These are phyloP conservation scores for Garra rufa DNA, from an alignment of 2,113 vertebrate species.

Conservation along the genomic window DNA sequence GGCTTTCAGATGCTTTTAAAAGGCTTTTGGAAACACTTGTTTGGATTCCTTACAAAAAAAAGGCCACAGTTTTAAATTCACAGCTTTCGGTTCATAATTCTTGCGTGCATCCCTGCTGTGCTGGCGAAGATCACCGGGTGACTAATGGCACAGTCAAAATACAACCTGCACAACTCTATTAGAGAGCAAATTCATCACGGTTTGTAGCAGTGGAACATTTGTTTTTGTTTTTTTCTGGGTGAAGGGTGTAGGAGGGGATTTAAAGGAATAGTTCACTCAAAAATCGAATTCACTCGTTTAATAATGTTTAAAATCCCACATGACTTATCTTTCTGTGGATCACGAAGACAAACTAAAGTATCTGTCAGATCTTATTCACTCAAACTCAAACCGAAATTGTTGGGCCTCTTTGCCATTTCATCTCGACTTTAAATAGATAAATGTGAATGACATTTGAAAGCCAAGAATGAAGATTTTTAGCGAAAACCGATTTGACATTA, in stretches of 20 bases:
- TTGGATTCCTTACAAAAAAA: slow-evolving; percentile 57
- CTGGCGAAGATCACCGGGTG: slow-evolving; percentile 22
- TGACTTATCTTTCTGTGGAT: background rate
- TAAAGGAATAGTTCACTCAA: background rate
- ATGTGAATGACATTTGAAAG: background rate
- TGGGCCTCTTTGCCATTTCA: background rate
- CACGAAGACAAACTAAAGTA: background rate
- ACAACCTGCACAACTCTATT: slow-evolving; percentile 38
- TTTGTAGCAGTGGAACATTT: background rate
- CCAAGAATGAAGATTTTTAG: background rate
- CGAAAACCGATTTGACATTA: background rate
- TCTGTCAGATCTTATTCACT: background rate
- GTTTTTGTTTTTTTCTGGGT: slow-evolving; percentile 18
- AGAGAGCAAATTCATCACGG: slow-evolving; percentile 21
- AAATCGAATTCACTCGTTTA: background rate
- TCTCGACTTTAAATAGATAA: background rate
- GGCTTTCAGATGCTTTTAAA: slow-evolving; percentile 29
- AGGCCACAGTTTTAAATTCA: slow-evolving; percentile 53
- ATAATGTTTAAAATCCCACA: background rate
- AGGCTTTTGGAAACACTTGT: slow-evolving; percentile 18
- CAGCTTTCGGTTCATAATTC: slow-evolving; percentile 38
- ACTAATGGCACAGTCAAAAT: slow-evolving; percentile 33
- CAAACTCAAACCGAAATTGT: slow-evolving; percentile 11
- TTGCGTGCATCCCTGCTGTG: slow-evolving; percentile 1
- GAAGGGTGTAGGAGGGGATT: background rate